Evolutionary conservation across 2,888 invertebrate species (phyloP).

Genomic region (Drosophila paramelanica): DNA sequence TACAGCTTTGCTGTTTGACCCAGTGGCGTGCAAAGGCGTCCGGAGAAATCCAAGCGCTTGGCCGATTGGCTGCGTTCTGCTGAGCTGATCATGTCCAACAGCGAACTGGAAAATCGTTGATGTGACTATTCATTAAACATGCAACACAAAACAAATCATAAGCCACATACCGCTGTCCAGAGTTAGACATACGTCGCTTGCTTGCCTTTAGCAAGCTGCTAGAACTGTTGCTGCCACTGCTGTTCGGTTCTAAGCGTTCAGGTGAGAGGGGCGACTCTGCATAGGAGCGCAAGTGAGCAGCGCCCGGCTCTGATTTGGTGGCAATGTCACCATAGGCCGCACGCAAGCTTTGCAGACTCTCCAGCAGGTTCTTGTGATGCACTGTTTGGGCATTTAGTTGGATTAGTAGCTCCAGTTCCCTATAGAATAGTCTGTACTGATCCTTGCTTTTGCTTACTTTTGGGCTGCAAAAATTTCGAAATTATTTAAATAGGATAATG

Average conservation of each 20-base stretch:
- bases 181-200: constrained; percentile 76
- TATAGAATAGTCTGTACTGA: constrained; percentile 95
- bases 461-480: constrained; percentile 54
- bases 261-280: constrained; percentile 95
- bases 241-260: constrained; percentile 86
- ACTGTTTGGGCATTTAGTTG: constrained; percentile 91
- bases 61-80: constrained; percentile 86
- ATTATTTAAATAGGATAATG: neutral
- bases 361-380: constrained; percentile 91
- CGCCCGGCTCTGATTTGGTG: constrained; percentile 87
- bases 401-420: constrained; percentile 93
- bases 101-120: constrained; percentile 82
- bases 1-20: constrained; percentile 90
- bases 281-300: constrained; percentile 88
- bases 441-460: constrained; percentile 90
- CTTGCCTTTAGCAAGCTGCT: constrained; percentile 67
- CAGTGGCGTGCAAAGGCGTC: constrained; percentile 88
- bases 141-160: neutral
- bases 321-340: constrained; percentile 86
- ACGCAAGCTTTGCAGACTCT: constrained; percentile 90
- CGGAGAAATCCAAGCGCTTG: constrained; percentile 87
- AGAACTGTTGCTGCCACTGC: constrained; percentile 41
- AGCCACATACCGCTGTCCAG: constrained; percentile 71
- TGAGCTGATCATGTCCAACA: constrained; percentile 86
- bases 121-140: neutral